Percentiles rank a stretch among this genome's conserved stretches.
Conservation (phyloP, 2,113 vertebrate genomes). For the Pyrgilauda ruficollis region DNA sequence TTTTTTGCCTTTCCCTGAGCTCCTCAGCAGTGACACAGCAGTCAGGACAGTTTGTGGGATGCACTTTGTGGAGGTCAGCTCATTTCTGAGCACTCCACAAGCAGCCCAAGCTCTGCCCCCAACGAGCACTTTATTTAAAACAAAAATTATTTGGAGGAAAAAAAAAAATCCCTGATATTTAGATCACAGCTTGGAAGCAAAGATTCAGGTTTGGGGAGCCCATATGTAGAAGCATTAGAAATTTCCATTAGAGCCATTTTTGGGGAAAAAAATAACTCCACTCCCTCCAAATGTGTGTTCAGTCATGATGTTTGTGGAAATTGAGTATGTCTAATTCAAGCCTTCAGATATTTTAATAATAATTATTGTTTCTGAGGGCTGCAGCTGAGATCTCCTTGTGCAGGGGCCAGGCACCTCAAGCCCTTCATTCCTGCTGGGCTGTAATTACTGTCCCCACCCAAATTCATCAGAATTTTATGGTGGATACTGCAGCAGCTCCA, state of each 20-base stretch:
- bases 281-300: not conserved
- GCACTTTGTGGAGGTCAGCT: not conserved
- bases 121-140: not conserved
- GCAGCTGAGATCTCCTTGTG: conserved; percentile 42
- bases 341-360: conserved; percentile 2
- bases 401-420: conserved; percentile 1
- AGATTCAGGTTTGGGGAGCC: not conserved
- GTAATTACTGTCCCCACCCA: conserved; percentile 63
- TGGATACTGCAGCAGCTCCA: not conserved
- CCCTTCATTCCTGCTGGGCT: conserved; percentile 32
- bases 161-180: not conserved
- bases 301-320: conserved; percentile 47
- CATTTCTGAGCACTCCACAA: not conserved
- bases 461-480: conserved; percentile 28
- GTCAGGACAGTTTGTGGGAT: not conserved
- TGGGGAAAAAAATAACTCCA: not conserved
- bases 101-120: not conserved
- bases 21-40: conserved; percentile 12
- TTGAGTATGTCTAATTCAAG: not conserved
- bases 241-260: not conserved
- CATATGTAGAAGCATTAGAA: not conserved
- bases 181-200: not conserved
- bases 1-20: not conserved
- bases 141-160: not conserved
- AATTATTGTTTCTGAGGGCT: conserved; percentile 5